Percentiles rank a stretch among this genome's conserved stretches.
These are phyloP conservation scores for Chrysotoxum bicinctum DNA, from an alignment of 2,888 invertebrate genomes.

Conservation along the genomic window DNA sequence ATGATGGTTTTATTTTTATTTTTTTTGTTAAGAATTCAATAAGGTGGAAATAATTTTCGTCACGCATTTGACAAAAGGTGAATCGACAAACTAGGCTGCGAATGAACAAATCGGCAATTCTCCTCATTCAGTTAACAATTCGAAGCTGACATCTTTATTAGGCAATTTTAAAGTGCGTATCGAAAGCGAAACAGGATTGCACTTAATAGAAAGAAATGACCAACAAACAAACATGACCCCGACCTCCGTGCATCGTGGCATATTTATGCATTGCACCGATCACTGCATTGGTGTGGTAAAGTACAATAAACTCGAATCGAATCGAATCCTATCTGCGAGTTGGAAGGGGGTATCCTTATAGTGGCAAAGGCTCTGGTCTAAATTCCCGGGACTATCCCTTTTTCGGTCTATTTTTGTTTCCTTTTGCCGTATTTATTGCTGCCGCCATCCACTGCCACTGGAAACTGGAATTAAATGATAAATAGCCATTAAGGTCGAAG, in stretches of 20 bases:
- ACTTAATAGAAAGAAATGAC: slow-evolving; percentile 37
- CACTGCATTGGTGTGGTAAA: slow-evolving; percentile 8
- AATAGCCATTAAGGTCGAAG: slow-evolving; percentile 56
- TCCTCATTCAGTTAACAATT: slow-evolving; percentile 51
- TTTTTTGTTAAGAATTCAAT: slow-evolving; percentile 45
- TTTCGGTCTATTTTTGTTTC: not conserved
- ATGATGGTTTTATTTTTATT: slow-evolving; percentile 27
- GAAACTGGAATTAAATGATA: slow-evolving; percentile 59
- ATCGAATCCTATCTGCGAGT: slow-evolving; percentile 31
- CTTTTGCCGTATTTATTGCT: slow-evolving; percentile 5
- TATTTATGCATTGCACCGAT: not conserved
- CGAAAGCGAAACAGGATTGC: slow-evolving; percentile 1
- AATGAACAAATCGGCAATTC: not conserved
- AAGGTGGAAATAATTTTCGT: slow-evolving; percentile 64
- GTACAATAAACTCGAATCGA: slow-evolving; percentile 49
- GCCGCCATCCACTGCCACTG: not conserved
- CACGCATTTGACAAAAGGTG: slow-evolving; percentile 62
- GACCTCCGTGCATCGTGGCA: not conserved
- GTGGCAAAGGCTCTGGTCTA: slow-evolving; percentile 24
- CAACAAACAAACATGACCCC: slow-evolving; percentile 69
- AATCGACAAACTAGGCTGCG: not conserved
- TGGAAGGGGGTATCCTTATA: slow-evolving; percentile 22
- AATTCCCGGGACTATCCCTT: slow-evolving; percentile 36
- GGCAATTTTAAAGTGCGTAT: slow-evolving; percentile 56
- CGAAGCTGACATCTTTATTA: slow-evolving; percentile 67